Evolutionary conservation across 1,140 invertebrate species (phyloP).

Genomic region (Lasioglossum baleicum): DNA sequence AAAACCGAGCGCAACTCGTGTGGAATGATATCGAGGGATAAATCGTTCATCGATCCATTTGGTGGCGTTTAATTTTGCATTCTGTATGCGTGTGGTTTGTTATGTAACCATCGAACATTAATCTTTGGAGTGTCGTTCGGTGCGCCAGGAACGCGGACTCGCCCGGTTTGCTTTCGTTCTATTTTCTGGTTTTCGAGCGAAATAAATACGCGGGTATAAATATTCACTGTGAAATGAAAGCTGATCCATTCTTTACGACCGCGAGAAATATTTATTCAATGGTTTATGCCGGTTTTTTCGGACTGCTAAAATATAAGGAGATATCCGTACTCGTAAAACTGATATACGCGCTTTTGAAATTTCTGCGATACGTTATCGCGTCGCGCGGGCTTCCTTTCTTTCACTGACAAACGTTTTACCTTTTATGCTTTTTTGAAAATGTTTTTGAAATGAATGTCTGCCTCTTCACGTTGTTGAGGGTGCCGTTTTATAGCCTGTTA

Average conservation of each 20-base stretch:
- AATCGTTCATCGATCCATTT: conserved; percentile 3
- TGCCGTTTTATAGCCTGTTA: too few species aligned
- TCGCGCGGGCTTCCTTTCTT: not conserved
- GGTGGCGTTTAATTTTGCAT: conserved; percentile 1
- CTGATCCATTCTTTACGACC: not conserved
- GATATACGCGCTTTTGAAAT: not conserved
- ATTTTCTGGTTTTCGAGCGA: not conserved
- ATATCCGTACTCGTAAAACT: not conserved
- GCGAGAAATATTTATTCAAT: not conserved
- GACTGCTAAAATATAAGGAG: not conserved
- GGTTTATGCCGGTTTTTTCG: not conserved
- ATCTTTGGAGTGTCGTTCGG: conserved; percentile 9
- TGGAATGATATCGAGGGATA: not conserved
- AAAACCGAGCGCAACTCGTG: not conserved
- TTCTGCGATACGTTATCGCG: not conserved
- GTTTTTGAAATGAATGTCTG: too few species aligned
- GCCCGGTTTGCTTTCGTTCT: not conserved
- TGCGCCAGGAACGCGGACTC: not conserved
- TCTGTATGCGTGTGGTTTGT: not conserved
- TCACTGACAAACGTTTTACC: not conserved
- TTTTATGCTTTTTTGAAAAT: too few species aligned
- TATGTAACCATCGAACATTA: conserved; percentile 22
- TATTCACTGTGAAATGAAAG: not conserved
- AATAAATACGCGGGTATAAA: conserved; percentile 8
- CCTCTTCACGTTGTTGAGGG: too few species aligned